Evolutionary conservation across 2,888 invertebrate species (phyloP), one percentile per base, ranked within the genome.

Genomic region (Cheilosia variabilis): DNA sequence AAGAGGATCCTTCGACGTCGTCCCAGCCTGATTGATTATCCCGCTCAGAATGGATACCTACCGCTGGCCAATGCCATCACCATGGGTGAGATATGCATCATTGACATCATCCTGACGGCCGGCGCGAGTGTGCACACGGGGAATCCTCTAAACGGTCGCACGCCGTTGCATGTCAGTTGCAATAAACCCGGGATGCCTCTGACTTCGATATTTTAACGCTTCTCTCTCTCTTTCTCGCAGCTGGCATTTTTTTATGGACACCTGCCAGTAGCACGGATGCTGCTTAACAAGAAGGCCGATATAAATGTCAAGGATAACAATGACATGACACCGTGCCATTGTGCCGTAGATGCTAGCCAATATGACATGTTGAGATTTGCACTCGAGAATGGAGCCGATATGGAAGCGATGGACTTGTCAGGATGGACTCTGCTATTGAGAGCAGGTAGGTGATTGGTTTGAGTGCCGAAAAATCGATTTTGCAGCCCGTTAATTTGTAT

Each of bases 31-130:
- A 89, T 92, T 60, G 90, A 91, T 77, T 90, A 90, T 78, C 91
- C 92, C 1, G 90, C 89, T 5, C 89, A 91, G 3, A 92, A 91
- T 81, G 92, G 92, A 4, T 91, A 90, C 58, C 88, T 91, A 55
- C 92, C 92, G 1, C 72, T 92, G 80, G 92, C 91, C 41, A 92
- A 92, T 89, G 92, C 92, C 7, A 92, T 92, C 57, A 89, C 89
- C 6, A 89, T 89, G 78, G 91, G 90, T 24, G 90, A 91, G 80
- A 89, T 91, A 87, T 90, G 91, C 77, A 90, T 92, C 41, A 89
- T 91, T 52, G 92, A 92, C 87, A 88, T 91, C 6, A 78, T 92
- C 50, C 88, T 92, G 50, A 89, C 90, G 1, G 89, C 90, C 17
- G 91, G 91, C 10, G 90, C 90, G 55, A 91, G 88, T 72, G 90